Evolutionary conservation across 2,113 vertebrate genomes (phyloP).

Genomic region (Mormoops blainvillei): DNA sequence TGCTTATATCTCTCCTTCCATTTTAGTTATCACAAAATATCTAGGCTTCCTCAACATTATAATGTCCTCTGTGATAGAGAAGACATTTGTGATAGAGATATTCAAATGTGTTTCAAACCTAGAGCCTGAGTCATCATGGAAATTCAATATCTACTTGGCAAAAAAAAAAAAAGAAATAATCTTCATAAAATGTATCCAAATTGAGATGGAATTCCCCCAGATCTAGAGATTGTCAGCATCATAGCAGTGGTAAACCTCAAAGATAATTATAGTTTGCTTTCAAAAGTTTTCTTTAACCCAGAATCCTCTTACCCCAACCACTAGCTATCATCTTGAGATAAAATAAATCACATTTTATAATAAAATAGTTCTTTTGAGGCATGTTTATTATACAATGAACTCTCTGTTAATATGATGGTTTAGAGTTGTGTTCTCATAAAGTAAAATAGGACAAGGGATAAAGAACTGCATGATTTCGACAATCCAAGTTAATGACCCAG

Average conservation of each 20-base stretch:
- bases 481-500: slow-evolving; percentile 40
- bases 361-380: not conserved
- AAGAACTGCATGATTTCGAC: not conserved
- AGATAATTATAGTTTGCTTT: not conserved
- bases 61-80: not conserved
- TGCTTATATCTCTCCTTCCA: not conserved
- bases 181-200: not conserved
- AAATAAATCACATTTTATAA: not conserved
- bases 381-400: slow-evolving; percentile 31
- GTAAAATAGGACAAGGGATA: slow-evolving; percentile 31
- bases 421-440: slow-evolving; percentile 34
- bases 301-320: not conserved
- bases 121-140: not conserved
- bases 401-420: not conserved
- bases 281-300: not conserved
- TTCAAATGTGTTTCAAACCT: not conserved
- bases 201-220: not conserved
- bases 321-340: slow-evolving; percentile 7
- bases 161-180: not conserved
- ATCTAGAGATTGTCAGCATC: not conserved
- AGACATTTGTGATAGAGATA: not conserved
- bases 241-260: not conserved
- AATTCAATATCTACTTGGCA: not conserved
- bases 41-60: not conserved
- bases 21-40: not conserved